Evolutionary conservation across 2,888 invertebrate genomes (phyloP).

Genomic region (Pseudococcus viburni): DNA sequence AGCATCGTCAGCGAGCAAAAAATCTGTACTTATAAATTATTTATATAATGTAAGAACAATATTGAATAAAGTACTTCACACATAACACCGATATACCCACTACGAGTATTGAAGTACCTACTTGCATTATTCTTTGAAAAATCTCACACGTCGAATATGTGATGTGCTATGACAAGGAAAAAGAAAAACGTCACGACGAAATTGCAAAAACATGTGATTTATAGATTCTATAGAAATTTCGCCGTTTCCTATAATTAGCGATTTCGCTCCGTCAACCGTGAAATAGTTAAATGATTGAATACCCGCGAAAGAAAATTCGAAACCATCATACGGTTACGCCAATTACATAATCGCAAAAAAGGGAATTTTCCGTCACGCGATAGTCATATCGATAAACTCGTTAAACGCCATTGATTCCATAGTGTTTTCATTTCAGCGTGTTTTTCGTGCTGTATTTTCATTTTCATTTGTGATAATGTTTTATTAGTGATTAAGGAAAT

Average conservation of each 20-base stretch:
- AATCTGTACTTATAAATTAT: neutral
- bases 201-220: neutral
- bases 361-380: constrained; percentile 19
- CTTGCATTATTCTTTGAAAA: neutral
- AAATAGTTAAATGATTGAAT: constrained; percentile 4
- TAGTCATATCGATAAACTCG: constrained; percentile 21
- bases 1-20: neutral
- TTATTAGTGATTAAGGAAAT: constrained; percentile 4
- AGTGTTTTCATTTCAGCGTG: neutral
- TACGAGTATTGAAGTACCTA: neutral
- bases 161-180: neutral
- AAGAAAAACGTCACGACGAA: neutral
- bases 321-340: neutral
- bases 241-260: neutral
- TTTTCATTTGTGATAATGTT: neutral
- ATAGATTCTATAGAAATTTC: neutral
- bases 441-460: neutral
- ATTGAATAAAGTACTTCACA: neutral
- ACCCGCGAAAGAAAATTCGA: neutral
- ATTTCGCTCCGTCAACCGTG: neutral
- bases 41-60: neutral
- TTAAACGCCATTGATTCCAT: constrained; percentile 9
- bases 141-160: neutral
- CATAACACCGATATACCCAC: neutral
- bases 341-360: constrained; percentile 12